Evolutionary conservation across 2,113 vertebrate genomes (phyloP).

Genomic region (Tor tambroides): DNA sequence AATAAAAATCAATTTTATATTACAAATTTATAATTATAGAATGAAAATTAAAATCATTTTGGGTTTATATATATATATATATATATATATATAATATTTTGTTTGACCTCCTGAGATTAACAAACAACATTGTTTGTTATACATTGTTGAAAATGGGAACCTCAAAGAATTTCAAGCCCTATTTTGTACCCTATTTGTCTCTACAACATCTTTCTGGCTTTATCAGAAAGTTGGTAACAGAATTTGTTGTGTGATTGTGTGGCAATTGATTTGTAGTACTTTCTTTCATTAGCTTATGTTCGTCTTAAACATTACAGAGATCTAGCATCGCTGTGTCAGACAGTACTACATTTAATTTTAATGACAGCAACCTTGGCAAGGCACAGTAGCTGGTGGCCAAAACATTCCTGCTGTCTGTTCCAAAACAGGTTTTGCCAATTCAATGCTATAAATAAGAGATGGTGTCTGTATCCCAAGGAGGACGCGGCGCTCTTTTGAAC

Average conservation of each 20-base stretch:
- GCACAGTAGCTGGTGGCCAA: neutral
- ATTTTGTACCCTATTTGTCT: neutral
- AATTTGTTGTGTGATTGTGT: neutral
- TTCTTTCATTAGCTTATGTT: neutral
- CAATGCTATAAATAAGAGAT: constrained; percentile 43
- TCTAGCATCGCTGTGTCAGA: neutral
- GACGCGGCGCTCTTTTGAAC: constrained; percentile 4
- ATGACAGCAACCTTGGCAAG: neutral
- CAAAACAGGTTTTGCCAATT: neutral
- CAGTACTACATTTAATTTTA: neutral
- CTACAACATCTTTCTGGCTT: neutral
- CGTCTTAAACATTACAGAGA: neutral
- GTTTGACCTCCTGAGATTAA: neutral
- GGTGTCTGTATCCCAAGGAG: neutral
- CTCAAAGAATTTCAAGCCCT: neutral
- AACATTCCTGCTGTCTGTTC: neutral
- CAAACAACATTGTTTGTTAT: neutral
- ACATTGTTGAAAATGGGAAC: neutral
- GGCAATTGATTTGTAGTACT: neutral
- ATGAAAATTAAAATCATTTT: neutral
- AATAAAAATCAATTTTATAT: neutral
- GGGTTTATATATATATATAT: neutral
- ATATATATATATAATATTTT: neutral
- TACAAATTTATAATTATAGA: neutral
- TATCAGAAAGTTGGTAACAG: neutral